A percentile compares a stretch with the other conserved stretches of the same genome.
Conservation (phyloP, 2,113 vertebrate genomes). For the Ascaphus truei region DNA sequence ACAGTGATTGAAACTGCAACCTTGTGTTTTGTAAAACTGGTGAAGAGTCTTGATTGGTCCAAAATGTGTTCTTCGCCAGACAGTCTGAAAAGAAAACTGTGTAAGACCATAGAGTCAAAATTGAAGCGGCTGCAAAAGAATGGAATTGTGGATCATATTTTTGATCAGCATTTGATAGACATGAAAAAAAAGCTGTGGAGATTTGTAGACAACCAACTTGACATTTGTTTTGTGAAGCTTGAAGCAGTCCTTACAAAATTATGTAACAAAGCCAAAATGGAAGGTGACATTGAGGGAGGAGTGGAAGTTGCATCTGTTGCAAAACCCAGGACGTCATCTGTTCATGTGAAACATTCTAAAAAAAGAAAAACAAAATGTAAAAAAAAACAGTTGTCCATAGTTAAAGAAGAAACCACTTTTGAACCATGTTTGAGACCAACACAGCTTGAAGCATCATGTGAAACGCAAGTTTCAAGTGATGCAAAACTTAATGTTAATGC, state of each 20-base stretch:
- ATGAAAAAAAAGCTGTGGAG: slow-evolving; percentile 92
- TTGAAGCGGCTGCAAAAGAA: slow-evolving; percentile 82
- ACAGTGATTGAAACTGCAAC: slow-evolving; percentile 85
- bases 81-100: slow-evolving; percentile 72
- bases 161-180: slow-evolving; percentile 83
- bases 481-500: slow-evolving; percentile 37
- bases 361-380: neutral
- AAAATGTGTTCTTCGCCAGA: slow-evolving; percentile 66
- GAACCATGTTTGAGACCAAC: neutral
- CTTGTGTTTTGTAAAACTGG: slow-evolving; percentile 78
- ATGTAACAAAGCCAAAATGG: slow-evolving; percentile 54
- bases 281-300: slow-evolving; percentile 51
- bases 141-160: slow-evolving; percentile 85
- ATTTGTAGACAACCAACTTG: slow-evolving; percentile 87
- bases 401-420: neutral
- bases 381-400: neutral
- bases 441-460: slow-evolving; percentile 27
- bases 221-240: slow-evolving; percentile 83
- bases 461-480: slow-evolving; percentile 29
- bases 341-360: neutral
- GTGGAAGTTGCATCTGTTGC: slow-evolving; percentile 29
- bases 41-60: slow-evolving; percentile 76
- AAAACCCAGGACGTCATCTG: neutral
- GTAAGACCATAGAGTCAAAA: slow-evolving; percentile 73
- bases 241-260: slow-evolving; percentile 60